Base-by-base conservation (phyloP, 2,113 vertebrate species). In the Malurus melanocephalus region DNA sequence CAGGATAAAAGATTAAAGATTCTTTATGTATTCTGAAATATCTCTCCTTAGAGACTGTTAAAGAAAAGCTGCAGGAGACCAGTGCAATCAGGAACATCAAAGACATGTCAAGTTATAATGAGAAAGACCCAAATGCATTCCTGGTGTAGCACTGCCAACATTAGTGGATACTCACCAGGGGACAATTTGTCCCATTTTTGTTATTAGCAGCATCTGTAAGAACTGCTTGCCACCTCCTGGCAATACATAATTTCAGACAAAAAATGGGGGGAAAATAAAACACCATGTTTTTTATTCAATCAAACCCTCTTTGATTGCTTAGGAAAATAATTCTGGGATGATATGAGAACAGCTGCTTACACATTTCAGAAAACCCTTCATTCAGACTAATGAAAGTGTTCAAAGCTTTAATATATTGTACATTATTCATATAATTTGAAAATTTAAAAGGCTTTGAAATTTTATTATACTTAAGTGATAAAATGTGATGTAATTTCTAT, bases 1-100 rank as follows among this genome's bases (percentile, higher is more conserved):
- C 28, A 75, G 86, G 66, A 92, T 60, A 52, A 82, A 93, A 87
- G 80, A 92, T 57, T 80, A 88, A 92, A 80, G 32, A 68, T 71
- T 67, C 52, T 92, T 93, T 79, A 76, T 89, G 52, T 80, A 60
- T 83, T 95, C 92, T 85, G 84, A 92, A 93, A 87, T 73, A 88
- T 56, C 67, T 28, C 45, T 73, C 65, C 65, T 87, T 18, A 67
- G 80, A 89, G 77, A 88, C 61, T 0, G 0, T 74, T 86, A 89
- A 92, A 93, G 85, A 75, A 82, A 93, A 88, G 85, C 92, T 93
- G 86, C 89, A 92, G 87, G 92, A 95, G 66, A 80, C 91, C 92
- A 89, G 8, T 88, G 77, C 88, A 94, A 87, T 94, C 92, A 94
- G 64, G 49, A 93, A 73, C 87, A 93, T 96, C 87, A 92, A 77